phyloP scores from a whole-genome alignment of 2,888 invertebrate genomes.

The Dicycla oo region DNA sequence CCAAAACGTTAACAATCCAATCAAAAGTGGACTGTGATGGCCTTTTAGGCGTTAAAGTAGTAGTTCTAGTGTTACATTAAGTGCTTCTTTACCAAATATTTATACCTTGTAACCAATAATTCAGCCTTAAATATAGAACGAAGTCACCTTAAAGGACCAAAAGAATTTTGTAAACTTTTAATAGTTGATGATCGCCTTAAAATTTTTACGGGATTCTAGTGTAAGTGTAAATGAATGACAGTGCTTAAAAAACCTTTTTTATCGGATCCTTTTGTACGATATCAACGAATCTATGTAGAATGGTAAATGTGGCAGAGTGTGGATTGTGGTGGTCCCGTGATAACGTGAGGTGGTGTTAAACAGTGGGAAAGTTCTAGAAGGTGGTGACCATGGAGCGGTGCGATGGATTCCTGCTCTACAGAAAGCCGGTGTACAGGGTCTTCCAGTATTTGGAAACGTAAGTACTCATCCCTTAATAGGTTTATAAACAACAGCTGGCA shows the following conservation, averaged over 20 bases:
- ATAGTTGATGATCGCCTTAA: constrained; percentile 82
- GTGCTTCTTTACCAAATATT: constrained; percentile 85
- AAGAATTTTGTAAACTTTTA: constrained; percentile 82
- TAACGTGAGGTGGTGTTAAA: constrained; percentile 69
- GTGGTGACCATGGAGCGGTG: constrained; percentile 92
- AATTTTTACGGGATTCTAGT: constrained; percentile 78
- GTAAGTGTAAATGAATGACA: constrained; percentile 66
- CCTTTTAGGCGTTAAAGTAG: constrained; percentile 83
- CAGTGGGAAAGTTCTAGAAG: constrained; percentile 63
- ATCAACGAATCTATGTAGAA: constrained; percentile 57
- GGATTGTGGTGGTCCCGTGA: constrained; percentile 69
- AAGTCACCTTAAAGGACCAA: constrained; percentile 88
- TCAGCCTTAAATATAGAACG: constrained; percentile 82
- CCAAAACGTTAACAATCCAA: constrained; percentile 64
- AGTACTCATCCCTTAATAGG: constrained; percentile 81
- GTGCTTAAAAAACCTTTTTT: constrained; percentile 61
- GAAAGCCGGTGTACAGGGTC: constrained; percentile 95
- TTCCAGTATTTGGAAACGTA: constrained; percentile 96
- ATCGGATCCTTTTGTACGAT: constrained; percentile 54
- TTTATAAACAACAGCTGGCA: neutral
- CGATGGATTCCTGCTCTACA: constrained; percentile 94
- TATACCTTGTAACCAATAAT: constrained; percentile 77
- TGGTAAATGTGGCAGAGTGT: constrained; percentile 48
- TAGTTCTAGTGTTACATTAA: constrained; percentile 73
- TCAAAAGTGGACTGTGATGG: constrained; percentile 83